These are phyloP conservation scores for Antennarius striatus DNA, from an alignment of 2,113 vertebrate genomes.

Conservation along the genomic window DNA sequence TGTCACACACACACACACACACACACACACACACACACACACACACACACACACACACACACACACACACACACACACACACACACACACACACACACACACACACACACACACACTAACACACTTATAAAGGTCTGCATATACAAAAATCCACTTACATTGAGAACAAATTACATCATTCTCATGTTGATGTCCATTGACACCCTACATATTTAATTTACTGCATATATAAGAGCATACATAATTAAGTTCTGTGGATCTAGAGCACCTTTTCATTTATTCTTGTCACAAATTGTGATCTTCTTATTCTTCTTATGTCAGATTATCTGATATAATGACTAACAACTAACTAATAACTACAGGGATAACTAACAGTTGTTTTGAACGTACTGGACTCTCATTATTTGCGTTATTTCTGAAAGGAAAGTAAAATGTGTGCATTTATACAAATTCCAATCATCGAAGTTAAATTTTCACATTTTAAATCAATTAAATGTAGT, in stretches of 20 bases:
- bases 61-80: slow-evolving; percentile 43
- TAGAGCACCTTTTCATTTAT: too few species aligned
- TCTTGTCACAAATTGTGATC: too few species aligned
- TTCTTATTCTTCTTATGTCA: too few species aligned
- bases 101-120: slow-evolving; percentile 48
- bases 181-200: background rate
- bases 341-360: too few species aligned
- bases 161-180: background rate
- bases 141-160: background rate
- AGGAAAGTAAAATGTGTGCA: too few species aligned
- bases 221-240: background rate
- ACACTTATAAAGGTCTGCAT: slow-evolving; percentile 8
- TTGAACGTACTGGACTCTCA: too few species aligned
- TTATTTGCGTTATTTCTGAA: too few species aligned
- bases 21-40: slow-evolving; percentile 5
- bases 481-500: too few species aligned
- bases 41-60: slow-evolving; percentile 37
- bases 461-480: too few species aligned
- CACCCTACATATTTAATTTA: background rate
- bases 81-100: slow-evolving; percentile 50
- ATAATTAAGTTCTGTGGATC: background rate
- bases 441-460: too few species aligned
- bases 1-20: slow-evolving; percentile 30
- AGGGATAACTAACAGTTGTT: too few species aligned
- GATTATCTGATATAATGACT: too few species aligned